phyloP scores from a whole-genome alignment of 2,888 invertebrate genomes.

The Drosophila monieri region DNA sequence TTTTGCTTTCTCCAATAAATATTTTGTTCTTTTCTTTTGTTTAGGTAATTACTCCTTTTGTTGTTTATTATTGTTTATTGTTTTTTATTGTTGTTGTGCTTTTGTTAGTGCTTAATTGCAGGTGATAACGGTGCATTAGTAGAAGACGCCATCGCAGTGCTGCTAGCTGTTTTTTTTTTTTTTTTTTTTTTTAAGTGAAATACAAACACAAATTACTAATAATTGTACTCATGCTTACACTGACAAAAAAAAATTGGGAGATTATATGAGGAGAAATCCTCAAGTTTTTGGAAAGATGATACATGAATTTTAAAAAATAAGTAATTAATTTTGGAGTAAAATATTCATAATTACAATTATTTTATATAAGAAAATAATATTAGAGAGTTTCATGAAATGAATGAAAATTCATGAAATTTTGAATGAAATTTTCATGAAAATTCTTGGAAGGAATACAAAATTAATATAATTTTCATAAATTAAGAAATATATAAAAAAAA shows the following conservation, averaged over 20 bases:
- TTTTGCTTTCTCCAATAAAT: constrained; percentile 2
- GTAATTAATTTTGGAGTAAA: not conserved
- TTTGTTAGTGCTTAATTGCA: constrained; percentile 41
- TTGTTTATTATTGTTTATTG: constrained; percentile 2
- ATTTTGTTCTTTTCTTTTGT: not conserved
- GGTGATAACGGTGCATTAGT: constrained; percentile 42
- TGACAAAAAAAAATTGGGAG: not conserved
- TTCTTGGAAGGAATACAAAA: not conserved
- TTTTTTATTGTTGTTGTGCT: constrained; percentile 24
- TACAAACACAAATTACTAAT: constrained; percentile 24
- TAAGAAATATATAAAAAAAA: too few relatives aligned
- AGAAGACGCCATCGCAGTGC: constrained; percentile 37
- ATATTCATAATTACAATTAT: not conserved
- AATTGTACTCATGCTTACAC: constrained; percentile 31
- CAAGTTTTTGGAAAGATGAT: not conserved
- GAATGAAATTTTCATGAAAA: not conserved
- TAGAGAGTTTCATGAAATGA: not conserved
- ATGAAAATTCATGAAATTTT: not conserved
- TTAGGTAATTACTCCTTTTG: not conserved
- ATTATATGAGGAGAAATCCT: not conserved
- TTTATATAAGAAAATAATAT: not conserved
- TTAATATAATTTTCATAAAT: too few relatives aligned
- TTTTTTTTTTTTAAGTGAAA: constrained; percentile 33
- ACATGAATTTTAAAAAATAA: too few relatives aligned
- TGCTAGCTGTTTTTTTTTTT: constrained; percentile 27